Evolutionary conservation across 1,140 invertebrate species (phyloP), one percentile per base, ranked within the genome.

Genomic region (Leguminivora glycinivorella): DNA sequence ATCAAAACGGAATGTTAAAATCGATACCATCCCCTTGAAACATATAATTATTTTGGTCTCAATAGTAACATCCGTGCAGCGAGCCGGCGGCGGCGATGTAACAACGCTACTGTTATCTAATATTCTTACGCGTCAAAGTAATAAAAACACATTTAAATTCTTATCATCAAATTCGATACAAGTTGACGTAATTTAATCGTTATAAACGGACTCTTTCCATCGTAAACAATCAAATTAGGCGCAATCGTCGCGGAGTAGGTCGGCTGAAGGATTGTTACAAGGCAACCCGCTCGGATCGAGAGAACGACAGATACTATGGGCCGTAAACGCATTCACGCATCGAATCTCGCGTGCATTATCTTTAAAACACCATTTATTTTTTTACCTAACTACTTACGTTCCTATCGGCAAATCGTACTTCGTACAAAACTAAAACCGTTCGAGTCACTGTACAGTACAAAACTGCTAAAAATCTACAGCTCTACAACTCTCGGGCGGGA

Each of bases 31-130:
- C 84, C 77, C 89, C 77, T 82, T 80, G 80, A 85, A 91, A 91
- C 87, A 90, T 90, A 90, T 89, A 87, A 91, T 91, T 80, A 91
- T 73, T 88, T 91, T 89, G 89, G 89, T 90, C 88, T 90, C 88
- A 90, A 91, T 90, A 85, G 79, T 88, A 91, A 91, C 89, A 88
- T 74, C 85, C 89, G 83, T 73, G 69, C 80, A 83, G 86, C 82
- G 82, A 85, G 79, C 79, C 79, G 58, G 58, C 58, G 58, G 25
- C 58, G 47, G 58, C 58, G 58, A 29, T 29, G 58, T 63, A 63
- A 63, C 58, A 29, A 63, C 19, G 52, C 56, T n/a, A 7, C 22
- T 25, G 7, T 52, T 22, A 22, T 6, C 5, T 19, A 9, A 22
- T 52, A 52, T 52, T 22, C 12, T 14, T 43, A 43, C 6, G 40